Conservation (phyloP, 2,888 invertebrate genomes). For the Bruchidius siliquastri region DNA sequence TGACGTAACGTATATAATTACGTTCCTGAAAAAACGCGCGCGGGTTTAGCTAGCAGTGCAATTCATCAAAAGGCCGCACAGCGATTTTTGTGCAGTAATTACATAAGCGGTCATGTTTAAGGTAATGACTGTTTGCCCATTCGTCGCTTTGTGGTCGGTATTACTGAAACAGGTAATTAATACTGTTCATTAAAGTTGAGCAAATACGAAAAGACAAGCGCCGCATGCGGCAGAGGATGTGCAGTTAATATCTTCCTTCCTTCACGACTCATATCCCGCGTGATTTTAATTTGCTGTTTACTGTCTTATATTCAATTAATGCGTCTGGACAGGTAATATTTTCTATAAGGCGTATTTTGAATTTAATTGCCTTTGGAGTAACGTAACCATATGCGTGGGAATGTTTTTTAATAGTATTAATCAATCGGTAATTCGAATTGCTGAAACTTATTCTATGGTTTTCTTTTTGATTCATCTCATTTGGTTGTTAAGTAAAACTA, state of each 20-base stretch:
- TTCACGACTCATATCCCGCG: neutral
- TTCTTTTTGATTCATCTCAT: no score
- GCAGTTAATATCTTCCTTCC: neutral
- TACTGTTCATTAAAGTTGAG: neutral
- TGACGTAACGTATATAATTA: neutral
- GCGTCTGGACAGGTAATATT: neutral
- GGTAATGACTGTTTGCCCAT: neutral
- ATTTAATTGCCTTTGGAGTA: neutral
- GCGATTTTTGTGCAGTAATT: neutral
- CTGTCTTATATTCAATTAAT: neutral
- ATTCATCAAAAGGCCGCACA: neutral
- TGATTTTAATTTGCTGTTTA: neutral
- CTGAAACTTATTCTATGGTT: no score
- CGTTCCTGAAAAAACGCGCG: neutral
- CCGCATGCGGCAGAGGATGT: neutral
- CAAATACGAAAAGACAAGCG: neutral
- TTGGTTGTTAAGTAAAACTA: no score
- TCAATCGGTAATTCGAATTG: no score
- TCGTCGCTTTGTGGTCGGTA: neutral
- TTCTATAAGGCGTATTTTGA: neutral
- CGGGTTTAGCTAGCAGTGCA: neutral
- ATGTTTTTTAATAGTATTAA: neutral
- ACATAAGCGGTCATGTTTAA: neutral
- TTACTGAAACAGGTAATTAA: neutral
- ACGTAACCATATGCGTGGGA: neutral